A percentile compares a stretch with the other conserved stretches of the same genome.
Conservation (phyloP, 2,888 invertebrate species). For the Stenodera caucasica region DNA sequence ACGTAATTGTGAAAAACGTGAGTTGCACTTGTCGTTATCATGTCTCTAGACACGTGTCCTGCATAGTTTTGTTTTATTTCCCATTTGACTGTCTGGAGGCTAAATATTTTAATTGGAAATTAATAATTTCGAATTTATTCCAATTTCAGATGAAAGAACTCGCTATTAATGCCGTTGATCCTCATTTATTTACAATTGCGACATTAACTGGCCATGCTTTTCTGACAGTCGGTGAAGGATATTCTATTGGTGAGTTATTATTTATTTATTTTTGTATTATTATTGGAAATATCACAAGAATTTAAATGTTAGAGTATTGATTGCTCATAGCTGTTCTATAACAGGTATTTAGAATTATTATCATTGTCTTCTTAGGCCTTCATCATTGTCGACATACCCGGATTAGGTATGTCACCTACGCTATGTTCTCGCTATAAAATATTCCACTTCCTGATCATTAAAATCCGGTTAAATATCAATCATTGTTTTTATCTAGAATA, state of each 20-base stretch:
- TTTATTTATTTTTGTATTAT: neutral
- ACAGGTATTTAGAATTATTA: neutral
- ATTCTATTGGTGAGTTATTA: slow-evolving; percentile 64
- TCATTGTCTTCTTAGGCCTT: slow-evolving; percentile 6
- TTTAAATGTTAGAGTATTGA: neutral
- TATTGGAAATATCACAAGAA: neutral
- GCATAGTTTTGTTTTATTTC: slow-evolving; percentile 2
- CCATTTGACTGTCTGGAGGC: neutral
- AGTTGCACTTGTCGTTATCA: slow-evolving; percentile 20
- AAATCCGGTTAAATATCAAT: slow-evolving; percentile 15
- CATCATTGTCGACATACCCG: slow-evolving; percentile 12
- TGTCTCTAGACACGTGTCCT: slow-evolving; percentile 20
- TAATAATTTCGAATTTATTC: neutral
- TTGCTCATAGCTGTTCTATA: neutral
- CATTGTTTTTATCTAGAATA: slow-evolving; percentile 8
- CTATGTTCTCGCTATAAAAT: neutral
- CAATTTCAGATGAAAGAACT: slow-evolving; percentile 65
- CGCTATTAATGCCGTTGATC: slow-evolving; percentile 70
- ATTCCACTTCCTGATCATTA: slow-evolving; percentile 11
- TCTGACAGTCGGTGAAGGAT: slow-evolving; percentile 68
- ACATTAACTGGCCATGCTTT: slow-evolving; percentile 87
- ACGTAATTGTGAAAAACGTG: slow-evolving; percentile 25
- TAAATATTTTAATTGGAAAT: neutral
- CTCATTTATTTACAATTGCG: slow-evolving; percentile 87
- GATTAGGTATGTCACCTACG: slow-evolving; percentile 18